These are phyloP conservation scores for Cyrtonyx montezumae DNA, from an alignment of 2,113 vertebrate species.

Conservation along the genomic window DNA sequence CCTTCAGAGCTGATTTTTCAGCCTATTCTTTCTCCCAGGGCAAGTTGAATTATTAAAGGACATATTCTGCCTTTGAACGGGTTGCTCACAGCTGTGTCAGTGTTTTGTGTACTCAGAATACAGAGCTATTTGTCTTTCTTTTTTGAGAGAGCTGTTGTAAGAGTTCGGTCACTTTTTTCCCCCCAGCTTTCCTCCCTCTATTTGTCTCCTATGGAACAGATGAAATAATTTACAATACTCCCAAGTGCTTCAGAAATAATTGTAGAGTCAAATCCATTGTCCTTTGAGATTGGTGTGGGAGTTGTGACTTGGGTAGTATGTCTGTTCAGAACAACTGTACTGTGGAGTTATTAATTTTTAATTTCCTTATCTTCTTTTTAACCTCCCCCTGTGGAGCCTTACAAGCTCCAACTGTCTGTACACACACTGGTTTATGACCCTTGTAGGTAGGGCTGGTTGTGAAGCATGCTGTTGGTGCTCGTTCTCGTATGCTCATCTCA, in stretches of 20 bases:
- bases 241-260: not conserved
- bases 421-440: not conserved
- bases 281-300: not conserved
- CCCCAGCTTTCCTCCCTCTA: not conserved
- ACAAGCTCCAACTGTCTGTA: not conserved
- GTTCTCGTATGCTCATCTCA: not conserved
- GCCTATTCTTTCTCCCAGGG: not conserved
- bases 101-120: not conserved
- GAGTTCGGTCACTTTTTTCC: not conserved
- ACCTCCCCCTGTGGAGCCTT: not conserved
- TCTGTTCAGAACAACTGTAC: not conserved
- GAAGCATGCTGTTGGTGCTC: not conserved
- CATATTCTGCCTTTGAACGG: not conserved
- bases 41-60: not conserved
- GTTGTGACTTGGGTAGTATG: not conserved
- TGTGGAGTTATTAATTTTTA: slow-evolving; percentile 40
- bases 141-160: not conserved
- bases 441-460: slow-evolving; percentile 2
- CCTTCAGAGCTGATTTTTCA: not conserved
- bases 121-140: not conserved
- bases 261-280: not conserved
- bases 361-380: slow-evolving; percentile 29
- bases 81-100: not conserved
- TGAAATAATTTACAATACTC: slow-evolving; percentile 5
- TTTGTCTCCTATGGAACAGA: not conserved